A percentile compares a stretch with the other conserved stretches of the same genome.
Conservation (phyloP, 2,888 invertebrate species). For the Drosophila koepferae region DNA sequence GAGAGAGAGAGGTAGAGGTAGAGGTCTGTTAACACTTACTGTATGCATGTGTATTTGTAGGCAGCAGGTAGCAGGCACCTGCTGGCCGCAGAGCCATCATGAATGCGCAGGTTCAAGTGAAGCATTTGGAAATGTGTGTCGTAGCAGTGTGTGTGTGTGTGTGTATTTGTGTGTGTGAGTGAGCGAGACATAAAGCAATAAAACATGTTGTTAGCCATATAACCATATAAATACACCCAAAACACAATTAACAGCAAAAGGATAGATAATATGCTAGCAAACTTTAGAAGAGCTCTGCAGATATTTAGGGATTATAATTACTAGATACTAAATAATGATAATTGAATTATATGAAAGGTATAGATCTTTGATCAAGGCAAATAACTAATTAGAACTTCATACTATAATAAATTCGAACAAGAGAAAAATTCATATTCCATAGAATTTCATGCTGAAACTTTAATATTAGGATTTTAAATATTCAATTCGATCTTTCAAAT, state of each 20-base stretch:
- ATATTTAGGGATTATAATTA: neutral
- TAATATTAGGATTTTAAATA: too few species aligned
- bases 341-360: neutral
- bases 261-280: neutral
- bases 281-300: neutral
- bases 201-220: conserved; percentile 66
- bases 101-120: conserved; percentile 64
- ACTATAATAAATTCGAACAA: neutral
- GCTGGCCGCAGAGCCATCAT: conserved; percentile 49
- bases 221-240: conserved; percentile 35
- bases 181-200: conserved; percentile 69
- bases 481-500: too few species aligned
- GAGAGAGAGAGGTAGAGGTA: neutral
- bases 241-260: conserved; percentile 30
- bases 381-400: neutral
- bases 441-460: too few species aligned
- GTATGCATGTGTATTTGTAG: conserved; percentile 89
- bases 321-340: too few species aligned
- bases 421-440: too few species aligned
- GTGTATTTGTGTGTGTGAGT: conserved; percentile 32
- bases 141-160: conserved; percentile 13
- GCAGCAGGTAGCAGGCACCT: conserved; percentile 88
- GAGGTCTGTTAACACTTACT: conserved; percentile 86
- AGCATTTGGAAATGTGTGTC: conserved; percentile 36
- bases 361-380: fast-evolving